Evolutionary conservation across 2,113 vertebrate species (phyloP), one percentile per base, ranked within the genome.

Genomic region (Prionailurus bengalensis): DNA sequence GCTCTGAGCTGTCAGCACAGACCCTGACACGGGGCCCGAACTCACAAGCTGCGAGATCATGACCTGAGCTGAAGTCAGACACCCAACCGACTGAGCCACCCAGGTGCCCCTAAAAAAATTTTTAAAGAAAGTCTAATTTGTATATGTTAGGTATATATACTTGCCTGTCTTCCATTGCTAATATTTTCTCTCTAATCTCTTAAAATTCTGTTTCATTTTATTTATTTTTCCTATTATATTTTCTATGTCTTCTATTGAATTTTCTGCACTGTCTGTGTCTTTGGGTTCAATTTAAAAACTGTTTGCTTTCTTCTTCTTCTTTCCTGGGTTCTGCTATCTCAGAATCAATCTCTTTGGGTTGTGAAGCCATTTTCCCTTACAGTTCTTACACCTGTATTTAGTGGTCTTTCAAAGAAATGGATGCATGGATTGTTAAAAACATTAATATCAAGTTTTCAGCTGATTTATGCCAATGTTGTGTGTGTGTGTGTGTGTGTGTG

Each of bases 321-420:
- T 93, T 88, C 25, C 36, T 87, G n/a, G 68, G 81, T 93, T 93
- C 31, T 73, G 12, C 16, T 55, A 91, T 36, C 21, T 91, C 42
- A 65, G 78, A 96, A 68, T 55, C 61, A 76, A 53, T 88, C 12
- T 91, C 14, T 93, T 85, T 93, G 80, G 33, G 65, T 80, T 92
- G 36, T 21, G 86, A 73, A 87, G 31, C 4, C 23, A 91, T 73
- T 55, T 95, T 74, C 80, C n/a, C 71, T 10, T 58, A 74, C 31
- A 88, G 31, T 45, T 94, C n/a, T 63, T 74, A 71, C 17, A 84
- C 51, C 79, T 90, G 15, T 73, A 76, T 27, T 90, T 89, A 65
- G 51, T 42, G 25, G 16, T 71, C 25, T 95, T 94, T 86, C 23
- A 90, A 58, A 55, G 31, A 91, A 65, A 25, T 82, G 25, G 88